Base-by-base conservation (phyloP, 2,888 invertebrate genomes). In the Zonitis immaculata region DNA sequence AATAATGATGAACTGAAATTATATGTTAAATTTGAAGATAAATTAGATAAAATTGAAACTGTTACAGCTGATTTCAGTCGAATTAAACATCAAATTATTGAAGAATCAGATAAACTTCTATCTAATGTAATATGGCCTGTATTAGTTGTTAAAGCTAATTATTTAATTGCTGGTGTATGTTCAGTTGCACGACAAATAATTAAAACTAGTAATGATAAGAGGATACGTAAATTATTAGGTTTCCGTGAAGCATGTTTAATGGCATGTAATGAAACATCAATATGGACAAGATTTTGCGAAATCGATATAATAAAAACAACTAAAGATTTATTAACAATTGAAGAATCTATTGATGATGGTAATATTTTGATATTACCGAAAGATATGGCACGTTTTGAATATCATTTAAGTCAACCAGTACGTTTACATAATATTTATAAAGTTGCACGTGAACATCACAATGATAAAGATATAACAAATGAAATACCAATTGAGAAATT, bases 281-380 rank as follows among this genome's bases (percentile, higher is more conserved):
- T 89, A 32, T 95, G 94, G 95, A 95, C 95, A 0, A 88, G 88
- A 67, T 93, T 93, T 72, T 95, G 95, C 78, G 95, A 95, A 79
- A 80, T 89, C 3, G 90, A 93, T 69, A 77, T 93, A 42, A 80
- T 89, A 9, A 72, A 77, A 48, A 81, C 85, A 1, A 75, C 87
- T 0, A 80, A 80, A 56, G 66, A 75, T n/a, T 61, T 82, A 45
- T 61, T 79, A 16, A 51, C n/a, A n/a, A n/a, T n/a, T n/a, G n/a
- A 58, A 7, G 16, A 61, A 14, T 60, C 64, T 14, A 60, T 28
- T 20, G 52, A 66, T 39, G 39, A 54, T 26, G 54, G 48, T 6
- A 30, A 60, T 18, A 54, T 44, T 32, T 68, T 74, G 9, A 68
- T 70, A 48, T 66, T 94, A 49, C 91, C 94, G 0, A 72, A 76